A percentile compares a stretch with the other conserved stretches of the same genome.
Evolutionary conservation across 1,140 invertebrate species (phyloP).

Genomic region (Bombus superbus): DNA sequence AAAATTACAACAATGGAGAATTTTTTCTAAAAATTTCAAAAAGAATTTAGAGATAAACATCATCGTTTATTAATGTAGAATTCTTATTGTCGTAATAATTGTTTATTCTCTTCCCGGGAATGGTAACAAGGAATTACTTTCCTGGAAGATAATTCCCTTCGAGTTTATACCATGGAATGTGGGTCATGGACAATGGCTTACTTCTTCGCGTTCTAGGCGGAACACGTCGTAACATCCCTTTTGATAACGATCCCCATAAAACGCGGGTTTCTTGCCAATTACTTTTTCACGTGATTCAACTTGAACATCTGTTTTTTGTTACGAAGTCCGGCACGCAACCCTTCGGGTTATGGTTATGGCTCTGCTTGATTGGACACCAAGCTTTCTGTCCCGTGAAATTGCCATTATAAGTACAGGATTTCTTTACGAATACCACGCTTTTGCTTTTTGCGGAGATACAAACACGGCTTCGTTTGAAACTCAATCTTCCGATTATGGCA

Average conservation of each 20-base stretch:
- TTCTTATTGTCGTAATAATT: background rate
- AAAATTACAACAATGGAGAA: no score
- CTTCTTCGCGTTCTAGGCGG: conserved; percentile 34
- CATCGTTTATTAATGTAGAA: background rate
- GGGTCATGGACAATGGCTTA: conserved; percentile 50
- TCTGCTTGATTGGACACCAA: background rate
- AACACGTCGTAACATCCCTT: conserved; percentile 40
- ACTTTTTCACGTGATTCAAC: conserved; percentile 11
- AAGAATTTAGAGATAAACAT: background rate
- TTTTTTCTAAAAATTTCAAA: background rate
- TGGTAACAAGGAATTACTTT: background rate
- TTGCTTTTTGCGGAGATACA: background rate
- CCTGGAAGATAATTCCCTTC: conserved; percentile 23
- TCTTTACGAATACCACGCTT: background rate
- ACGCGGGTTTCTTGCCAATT: conserved; percentile 22
- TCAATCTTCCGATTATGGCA: background rate
- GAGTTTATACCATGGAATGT: conserved; percentile 26
- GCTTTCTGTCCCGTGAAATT: conserved; percentile 15
- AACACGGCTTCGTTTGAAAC: background rate
- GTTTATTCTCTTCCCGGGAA: background rate
- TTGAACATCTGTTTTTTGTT: conserved; percentile 10
- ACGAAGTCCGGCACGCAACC: background rate
- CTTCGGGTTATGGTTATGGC: conserved; percentile 14
- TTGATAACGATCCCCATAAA: conserved; percentile 19
- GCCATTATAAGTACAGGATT: background rate